Evolutionary conservation across 2,797 vertebrate species (phyloP), one percentile per base, ranked within the genome.

Genomic region (Sphenodon punctatus): DNA sequence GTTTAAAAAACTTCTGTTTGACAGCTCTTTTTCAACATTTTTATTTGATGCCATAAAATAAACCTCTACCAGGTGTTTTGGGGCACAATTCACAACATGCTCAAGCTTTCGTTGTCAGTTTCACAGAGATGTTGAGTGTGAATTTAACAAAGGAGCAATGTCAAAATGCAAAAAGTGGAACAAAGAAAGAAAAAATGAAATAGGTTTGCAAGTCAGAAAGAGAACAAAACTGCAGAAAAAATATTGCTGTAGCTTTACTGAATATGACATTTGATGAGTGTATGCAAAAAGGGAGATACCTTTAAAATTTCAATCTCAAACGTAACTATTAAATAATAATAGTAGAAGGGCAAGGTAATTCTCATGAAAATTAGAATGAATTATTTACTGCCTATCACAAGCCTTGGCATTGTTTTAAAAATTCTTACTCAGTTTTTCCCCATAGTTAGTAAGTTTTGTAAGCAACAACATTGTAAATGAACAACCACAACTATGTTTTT

Each of bases 21-120:
- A 58, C 75, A 87, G 45, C 56, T 89, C 87, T 92, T 92, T 93
- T 88, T 89, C 71, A 86, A 25, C 82, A 48, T 85, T 77, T 92
- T 91, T 78, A 76, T 80, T 89, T 82, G 84, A 85, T 85, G 56
- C 82, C 65, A 80, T 90, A 80, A 91, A 94, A 72, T 85, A 89
- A 89, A 88, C 45, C 61, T 93, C 76, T 89, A 68, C 86, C 80
- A 84, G 70, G 80, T 77, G 61, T 86, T 73, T 87, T 77, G 72
- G 76, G 74, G 83, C 67, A 92, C 8, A 45, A 84, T 90, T 65
- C 64, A 75, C 64, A 80, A 55, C 78, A 79, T 64, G 68, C 75
- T 68, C 67, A 43, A 64, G 81, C 76, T 82, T 88, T 86, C 58
- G 25, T 65, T 85, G 60, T 83, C 78, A 80, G 3, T 65, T 87